Base-by-base conservation (phyloP, 2,888 invertebrate genomes). In the Metacarcinus magister region DNA sequence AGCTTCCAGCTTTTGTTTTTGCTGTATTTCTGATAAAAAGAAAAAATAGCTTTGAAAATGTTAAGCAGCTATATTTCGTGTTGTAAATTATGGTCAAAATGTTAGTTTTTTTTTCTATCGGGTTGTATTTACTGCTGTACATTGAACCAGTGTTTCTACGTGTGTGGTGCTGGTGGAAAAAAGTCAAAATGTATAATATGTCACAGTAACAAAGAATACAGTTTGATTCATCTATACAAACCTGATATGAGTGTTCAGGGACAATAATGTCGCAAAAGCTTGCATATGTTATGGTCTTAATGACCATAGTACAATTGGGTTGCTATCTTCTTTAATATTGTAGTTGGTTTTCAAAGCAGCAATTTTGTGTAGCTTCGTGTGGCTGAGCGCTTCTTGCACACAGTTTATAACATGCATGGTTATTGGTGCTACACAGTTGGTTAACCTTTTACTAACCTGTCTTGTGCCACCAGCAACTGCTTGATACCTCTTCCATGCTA, bases 321-420 rank as follows among this genome's bases (percentile, higher is more conserved):
- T 67, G 92, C 92, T 54, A 91, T 87, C 94, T 94, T 94, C 75
- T 75, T 95, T 75, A 28, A 87, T 93, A 46, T n/a, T 90, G 95
- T 94, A 94, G 96, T 48, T 96, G 96, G 82, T 94, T n/a, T 46
- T 96, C 92, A 92, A 82, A 82, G n/a, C 54, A 94, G 43, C 44
- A 92, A 67, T 60, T 95, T 95, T 95, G 54, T 96, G 94, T 96
- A 96, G 96, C 96, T 96, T 96, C 87, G 87, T 96, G 95, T 96
- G 96, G 96, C 96, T 96, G 94, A 96, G 89, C 94, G 93, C 96
- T 94, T 89, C 94, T 89, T 96, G 96, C 95, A 96, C 96, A 48
- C 7, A 32, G 44, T 60, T 75, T 75, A 95, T 93, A 95, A 23
- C 32, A 32, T 95, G 95, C 95, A 95, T 95, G 95, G 54, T 94